These are phyloP conservation scores for Hypercompe scribonia DNA, from an alignment of 2,888 invertebrate genomes.

Conservation along the genomic window DNA sequence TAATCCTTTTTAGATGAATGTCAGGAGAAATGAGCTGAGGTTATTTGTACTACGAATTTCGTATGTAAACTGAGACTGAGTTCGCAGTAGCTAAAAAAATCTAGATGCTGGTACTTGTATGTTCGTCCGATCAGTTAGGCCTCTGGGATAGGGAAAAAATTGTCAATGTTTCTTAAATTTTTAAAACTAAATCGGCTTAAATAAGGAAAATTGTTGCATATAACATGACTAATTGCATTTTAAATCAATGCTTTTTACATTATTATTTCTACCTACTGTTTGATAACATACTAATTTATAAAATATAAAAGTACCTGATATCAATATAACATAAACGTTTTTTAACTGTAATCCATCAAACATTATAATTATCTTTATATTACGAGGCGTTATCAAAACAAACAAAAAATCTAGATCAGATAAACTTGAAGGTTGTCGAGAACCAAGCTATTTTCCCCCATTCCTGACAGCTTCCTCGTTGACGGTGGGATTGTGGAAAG, in stretches of 20 bases:
- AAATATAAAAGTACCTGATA: neutral
- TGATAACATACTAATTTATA: neutral
- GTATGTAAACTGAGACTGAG: too few relatives aligned
- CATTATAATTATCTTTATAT: conserved; percentile 4
- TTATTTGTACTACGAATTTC: too few relatives aligned
- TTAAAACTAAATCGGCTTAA: neutral
- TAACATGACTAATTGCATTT: neutral
- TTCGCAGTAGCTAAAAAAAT: too few relatives aligned
- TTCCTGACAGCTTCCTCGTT: conserved; percentile 38
- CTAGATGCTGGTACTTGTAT: too few relatives aligned
- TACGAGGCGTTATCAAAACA: neutral
- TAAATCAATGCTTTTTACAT: neutral
- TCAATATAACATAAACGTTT: neutral
- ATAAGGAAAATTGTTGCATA: neutral
- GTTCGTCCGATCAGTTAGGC: too few relatives aligned
- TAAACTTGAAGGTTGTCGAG: conserved; percentile 25
- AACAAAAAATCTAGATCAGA: neutral
- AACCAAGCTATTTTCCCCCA: conserved; percentile 37
- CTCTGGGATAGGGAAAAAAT: neutral
- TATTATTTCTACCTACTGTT: neutral
- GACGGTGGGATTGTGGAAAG: conserved; percentile 60
- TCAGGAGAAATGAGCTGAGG: too few relatives aligned
- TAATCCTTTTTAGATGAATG: too few relatives aligned
- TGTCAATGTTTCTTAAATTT: neutral
- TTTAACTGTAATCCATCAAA: neutral